Conservation (phyloP, 2,888 invertebrate genomes). For the Pandemis corylana region DNA sequence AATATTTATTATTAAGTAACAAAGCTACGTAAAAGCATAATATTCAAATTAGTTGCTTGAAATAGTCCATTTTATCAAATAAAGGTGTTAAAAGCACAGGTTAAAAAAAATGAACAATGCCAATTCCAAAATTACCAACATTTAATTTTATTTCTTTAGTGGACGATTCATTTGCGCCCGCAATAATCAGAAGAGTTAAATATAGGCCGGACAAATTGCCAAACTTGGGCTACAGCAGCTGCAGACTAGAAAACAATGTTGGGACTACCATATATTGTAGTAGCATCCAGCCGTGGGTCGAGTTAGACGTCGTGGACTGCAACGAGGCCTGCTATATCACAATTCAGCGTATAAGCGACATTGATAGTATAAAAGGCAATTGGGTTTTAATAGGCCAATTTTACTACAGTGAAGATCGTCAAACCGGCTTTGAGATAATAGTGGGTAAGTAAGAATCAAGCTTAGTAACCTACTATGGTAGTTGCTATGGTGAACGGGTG, state of each 20-base stretch:
- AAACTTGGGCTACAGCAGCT: background rate
- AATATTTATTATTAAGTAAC: too few species aligned
- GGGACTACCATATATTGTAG: background rate
- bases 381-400: background rate
- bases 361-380: background rate
- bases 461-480: too few species aligned
- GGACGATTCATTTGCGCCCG: too few species aligned
- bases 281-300: background rate
- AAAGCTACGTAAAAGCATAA: too few species aligned
- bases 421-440: background rate
- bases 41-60: too few species aligned
- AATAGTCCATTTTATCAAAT: too few species aligned
- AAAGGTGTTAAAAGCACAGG: too few species aligned
- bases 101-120: too few species aligned
- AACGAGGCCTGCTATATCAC: background rate
- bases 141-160: too few species aligned
- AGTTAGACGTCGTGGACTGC: background rate
- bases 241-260: background rate
- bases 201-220: background rate
- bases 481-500: too few species aligned
- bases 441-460: background rate
- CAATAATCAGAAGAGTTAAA: background rate
- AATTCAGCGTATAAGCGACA: background rate
- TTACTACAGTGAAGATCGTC: background rate
- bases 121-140: too few species aligned